Evolutionary conservation across 2,797 vertebrate species (phyloP).

Genomic region (Rhynchonycteris naso): DNA sequence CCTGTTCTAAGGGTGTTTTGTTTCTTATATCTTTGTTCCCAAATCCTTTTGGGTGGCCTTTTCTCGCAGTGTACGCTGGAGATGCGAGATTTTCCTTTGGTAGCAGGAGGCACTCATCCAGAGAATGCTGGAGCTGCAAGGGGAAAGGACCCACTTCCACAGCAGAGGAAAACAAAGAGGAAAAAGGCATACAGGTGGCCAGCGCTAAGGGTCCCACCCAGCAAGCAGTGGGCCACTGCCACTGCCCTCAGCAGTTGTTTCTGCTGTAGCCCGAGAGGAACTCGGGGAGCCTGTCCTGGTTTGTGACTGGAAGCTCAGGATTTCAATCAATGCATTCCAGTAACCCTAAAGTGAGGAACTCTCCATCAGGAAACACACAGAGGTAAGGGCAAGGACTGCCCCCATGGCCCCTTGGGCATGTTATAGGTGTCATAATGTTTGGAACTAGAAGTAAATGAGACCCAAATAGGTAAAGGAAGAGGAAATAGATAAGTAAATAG

Average conservation of each 20-base stretch:
- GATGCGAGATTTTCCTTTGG: constrained; percentile 97
- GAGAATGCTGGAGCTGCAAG: constrained; percentile 99
- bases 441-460: neutral
- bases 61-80: constrained; percentile 93
- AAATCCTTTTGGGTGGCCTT: constrained; percentile 42
- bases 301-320: constrained; percentile 91
- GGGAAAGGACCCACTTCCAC: constrained; percentile 95
- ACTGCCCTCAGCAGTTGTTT: constrained; percentile 78
- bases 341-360: constrained; percentile 98
- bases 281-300: constrained; percentile 94
- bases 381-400: constrained; percentile 88
- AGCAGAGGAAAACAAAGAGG: constrained; percentile 95
- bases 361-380: constrained; percentile 98
- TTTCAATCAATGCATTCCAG: constrained; percentile 99
- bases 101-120: constrained; percentile 92
- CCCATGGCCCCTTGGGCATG: neutral
- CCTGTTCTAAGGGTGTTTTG: constrained; percentile 41
- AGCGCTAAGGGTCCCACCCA: constrained; percentile 83
- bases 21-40: constrained; percentile 69
- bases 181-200: constrained; percentile 94
- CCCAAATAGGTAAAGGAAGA: neutral
- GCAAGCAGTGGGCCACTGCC: constrained; percentile 80
- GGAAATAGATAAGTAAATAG: neutral
- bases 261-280: constrained; percentile 86
- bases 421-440: accelerated